phyloP scores from a whole-genome alignment of 1,140 invertebrate genomes.

The Drosophila sp. region DNA sequence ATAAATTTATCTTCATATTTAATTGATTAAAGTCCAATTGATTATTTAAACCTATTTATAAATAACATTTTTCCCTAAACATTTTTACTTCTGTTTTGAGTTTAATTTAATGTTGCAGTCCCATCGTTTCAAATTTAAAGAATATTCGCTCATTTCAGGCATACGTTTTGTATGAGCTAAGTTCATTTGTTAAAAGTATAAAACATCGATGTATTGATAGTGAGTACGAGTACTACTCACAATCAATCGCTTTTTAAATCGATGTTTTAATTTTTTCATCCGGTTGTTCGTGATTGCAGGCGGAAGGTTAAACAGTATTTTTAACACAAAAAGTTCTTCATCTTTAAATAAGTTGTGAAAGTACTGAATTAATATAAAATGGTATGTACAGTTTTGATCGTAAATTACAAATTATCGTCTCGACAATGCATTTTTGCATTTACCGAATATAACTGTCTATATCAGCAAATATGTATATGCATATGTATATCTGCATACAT shows the following conservation, averaged over 20 bases:
- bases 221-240: neutral
- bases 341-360: conserved; percentile 42
- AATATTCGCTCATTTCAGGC: neutral
- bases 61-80: too few relatives aligned
- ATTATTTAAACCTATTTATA: too few relatives aligned
- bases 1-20: too few relatives aligned
- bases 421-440: neutral
- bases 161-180: neutral
- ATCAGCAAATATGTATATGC: neutral
- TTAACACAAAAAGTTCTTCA: conserved; percentile 44
- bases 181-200: too few relatives aligned
- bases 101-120: neutral
- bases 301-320: conserved; percentile 67
- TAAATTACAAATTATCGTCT: neutral
- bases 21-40: too few relatives aligned
- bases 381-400: conserved; percentile 34
- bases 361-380: conserved; percentile 44
- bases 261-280: conserved; percentile 56
- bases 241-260: conserved; percentile 24
- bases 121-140: neutral
- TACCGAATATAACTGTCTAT: neutral
- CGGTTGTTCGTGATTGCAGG: conserved; percentile 64
- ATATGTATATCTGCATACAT: conserved; percentile 6
- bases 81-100: too few relatives aligned
- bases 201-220: too few relatives aligned